phyloP scores from a whole-genome alignment of 1,140 invertebrate genomes.

The Cyphomyrmex costatus region DNA sequence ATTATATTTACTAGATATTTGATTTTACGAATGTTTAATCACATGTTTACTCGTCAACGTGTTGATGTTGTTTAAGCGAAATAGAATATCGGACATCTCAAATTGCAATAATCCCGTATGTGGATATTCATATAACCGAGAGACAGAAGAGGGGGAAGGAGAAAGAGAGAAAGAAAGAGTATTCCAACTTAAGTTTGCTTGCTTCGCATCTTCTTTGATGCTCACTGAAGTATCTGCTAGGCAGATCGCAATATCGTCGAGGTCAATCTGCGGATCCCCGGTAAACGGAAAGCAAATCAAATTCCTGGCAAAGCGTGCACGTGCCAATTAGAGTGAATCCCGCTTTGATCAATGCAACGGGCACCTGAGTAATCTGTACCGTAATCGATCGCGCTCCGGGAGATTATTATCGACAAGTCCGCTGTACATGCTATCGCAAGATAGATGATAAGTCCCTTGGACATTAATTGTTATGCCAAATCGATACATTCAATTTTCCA shows the following conservation, averaged over 20 bases:
- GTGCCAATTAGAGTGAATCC: conserved; percentile 76
- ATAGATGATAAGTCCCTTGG: conserved; percentile 23
- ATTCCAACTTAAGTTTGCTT: conserved; percentile 65
- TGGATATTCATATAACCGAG: conserved; percentile 64
- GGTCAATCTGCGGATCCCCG: conserved; percentile 74
- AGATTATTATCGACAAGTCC: conserved; percentile 77
- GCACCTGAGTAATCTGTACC: conserved; percentile 78
- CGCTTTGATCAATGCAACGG: conserved; percentile 79
- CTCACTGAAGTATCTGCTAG: conserved; percentile 59
- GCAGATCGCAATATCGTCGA: conserved; percentile 73
- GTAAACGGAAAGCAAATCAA: conserved; percentile 78
- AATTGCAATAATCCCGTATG: conserved; percentile 55
- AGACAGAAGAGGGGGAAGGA: not conserved
- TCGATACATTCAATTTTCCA: conserved; percentile 24
- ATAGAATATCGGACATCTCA: not conserved
- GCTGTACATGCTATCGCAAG: not conserved
- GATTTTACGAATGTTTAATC: not conserved
- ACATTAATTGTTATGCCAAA: conserved; percentile 35
- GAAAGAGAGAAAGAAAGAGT: not conserved
- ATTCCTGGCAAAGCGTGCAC: conserved; percentile 74
- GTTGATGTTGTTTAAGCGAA: conserved; percentile 23
- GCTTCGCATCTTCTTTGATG: conserved; percentile 67
- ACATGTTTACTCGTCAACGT: conserved; percentile 39
- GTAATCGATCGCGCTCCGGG: conserved; percentile 72
- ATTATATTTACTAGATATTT: not conserved